Evolutionary conservation across 2,888 invertebrate species (phyloP), one percentile per base, ranked within the genome.

Genomic region (Stomorhina lunata): DNA sequence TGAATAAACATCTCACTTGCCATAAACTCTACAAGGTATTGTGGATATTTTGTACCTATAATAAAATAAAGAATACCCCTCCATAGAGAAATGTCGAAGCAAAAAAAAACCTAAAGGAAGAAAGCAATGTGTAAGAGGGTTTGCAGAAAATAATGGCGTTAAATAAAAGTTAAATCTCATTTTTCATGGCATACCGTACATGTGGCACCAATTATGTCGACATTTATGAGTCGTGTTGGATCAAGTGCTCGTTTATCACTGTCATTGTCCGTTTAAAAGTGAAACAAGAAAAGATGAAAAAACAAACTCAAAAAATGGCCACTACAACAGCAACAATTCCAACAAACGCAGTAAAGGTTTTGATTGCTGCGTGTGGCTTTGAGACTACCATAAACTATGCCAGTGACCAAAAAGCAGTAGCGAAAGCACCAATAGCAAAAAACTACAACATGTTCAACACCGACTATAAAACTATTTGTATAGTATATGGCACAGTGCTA

Each of bases 201-300:
- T 82, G 82, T 53, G 79, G 82, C 82, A 82, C 75, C 82, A 82
- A 82, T 82, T 82, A 82, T 79, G 82, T 66, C 79, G 79, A 82
- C 82, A 82, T 82, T 82, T 82, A 82, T 82, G 82, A 82, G 82
- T 82, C 82, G 69, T 82, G 79, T 79, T 82, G 79, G 82, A 79
- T 82, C 82, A 82, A 82, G 66, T 79, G 75, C 82, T 82, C 82
- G 79, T 82, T 79, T 79, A 66, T 82, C 82, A 79, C 53, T 82
- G 82, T 76, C 82, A 79, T 79, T 82, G 75, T 79, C 71, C 71
- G 71, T 48, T 37, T 57, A 22, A 61, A 32, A 63, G n/a, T 25
- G 7, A 34, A 43, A 34, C 45, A 77, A 66, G 5, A 69, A 43
- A 25, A 25, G 32, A 32, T 25, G 29, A 2, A 69, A 32, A 22